Evolutionary conservation across 2,888 invertebrate genomes (phyloP).

Genomic region (Eristalinus sepulchralis): DNA sequence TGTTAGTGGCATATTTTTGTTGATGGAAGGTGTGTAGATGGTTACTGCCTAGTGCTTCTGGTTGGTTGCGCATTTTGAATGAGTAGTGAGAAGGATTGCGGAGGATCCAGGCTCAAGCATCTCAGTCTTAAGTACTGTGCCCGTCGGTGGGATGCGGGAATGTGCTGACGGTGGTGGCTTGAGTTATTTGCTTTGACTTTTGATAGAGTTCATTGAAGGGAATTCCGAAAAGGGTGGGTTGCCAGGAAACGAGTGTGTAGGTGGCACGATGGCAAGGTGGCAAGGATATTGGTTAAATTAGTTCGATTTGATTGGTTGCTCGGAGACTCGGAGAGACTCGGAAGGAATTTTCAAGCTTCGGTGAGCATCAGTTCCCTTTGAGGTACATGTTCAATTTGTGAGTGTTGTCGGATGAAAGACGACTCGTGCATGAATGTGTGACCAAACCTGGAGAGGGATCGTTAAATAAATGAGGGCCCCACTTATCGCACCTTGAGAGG

Average conservation of each 20-base stretch:
- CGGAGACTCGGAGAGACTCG: too few relatives aligned
- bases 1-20: conserved; percentile 11
- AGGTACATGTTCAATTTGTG: too few relatives aligned
- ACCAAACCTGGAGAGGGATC: too few relatives aligned
- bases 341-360: too few relatives aligned
- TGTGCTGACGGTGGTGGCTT: neutral
- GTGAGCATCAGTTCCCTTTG: too few relatives aligned
- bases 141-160: neutral
- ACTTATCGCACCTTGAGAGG: too few relatives aligned
- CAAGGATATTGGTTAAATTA: neutral
- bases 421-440: too few relatives aligned
- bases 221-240: neutral
- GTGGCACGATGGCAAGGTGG: neutral
- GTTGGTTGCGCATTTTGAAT: conserved; percentile 26
- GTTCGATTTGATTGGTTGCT: neutral
- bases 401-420: too few relatives aligned
- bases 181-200: neutral
- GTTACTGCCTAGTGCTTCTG: conserved; percentile 12
- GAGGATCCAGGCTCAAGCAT: neutral
- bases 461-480: too few relatives aligned
- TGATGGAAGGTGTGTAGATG: conserved; percentile 1
- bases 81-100: neutral
- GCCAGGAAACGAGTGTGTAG: neutral
- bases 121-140: neutral
- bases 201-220: neutral